Evolutionary conservation across 2,797 vertebrate species (phyloP).

Genomic region (Sebastes baramenuke): DNA sequence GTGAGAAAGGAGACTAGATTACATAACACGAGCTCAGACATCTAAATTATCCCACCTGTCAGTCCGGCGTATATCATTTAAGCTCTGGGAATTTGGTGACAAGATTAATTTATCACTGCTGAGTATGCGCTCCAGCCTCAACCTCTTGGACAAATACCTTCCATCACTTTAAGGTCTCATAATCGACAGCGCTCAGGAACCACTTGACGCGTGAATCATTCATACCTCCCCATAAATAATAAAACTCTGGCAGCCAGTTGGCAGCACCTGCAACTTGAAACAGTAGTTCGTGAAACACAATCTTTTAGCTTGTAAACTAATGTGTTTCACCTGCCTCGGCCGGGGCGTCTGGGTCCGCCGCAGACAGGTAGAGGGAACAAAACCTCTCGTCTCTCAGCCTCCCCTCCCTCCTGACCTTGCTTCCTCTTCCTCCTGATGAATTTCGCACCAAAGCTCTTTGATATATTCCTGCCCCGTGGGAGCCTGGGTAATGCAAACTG

Average conservation of each 20-base stretch:
- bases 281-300: slow-evolving; percentile 77
- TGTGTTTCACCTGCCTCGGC: slow-evolving; percentile 79
- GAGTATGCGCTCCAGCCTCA: background rate
- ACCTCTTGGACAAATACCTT: slow-evolving; percentile 51
- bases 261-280: slow-evolving; percentile 80
- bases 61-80: slow-evolving; percentile 25
- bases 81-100: slow-evolving; percentile 30
- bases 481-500: slow-evolving; percentile 66
- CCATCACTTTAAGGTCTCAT: slow-evolving; percentile 62
- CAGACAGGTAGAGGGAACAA: slow-evolving; percentile 53
- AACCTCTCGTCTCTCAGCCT: slow-evolving; percentile 8
- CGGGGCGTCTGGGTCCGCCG: slow-evolving; percentile 5
- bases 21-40: slow-evolving; percentile 31
- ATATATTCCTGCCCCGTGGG: slow-evolving; percentile 65
- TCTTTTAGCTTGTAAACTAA: slow-evolving; percentile 78
- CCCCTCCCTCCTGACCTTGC: slow-evolving; percentile 35
- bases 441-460: slow-evolving; percentile 70
- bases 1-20: slow-evolving; percentile 8
- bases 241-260: slow-evolving; percentile 67
- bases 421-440: slow-evolving; percentile 61
- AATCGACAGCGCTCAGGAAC: slow-evolving; percentile 61
- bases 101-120: slow-evolving; percentile 49
- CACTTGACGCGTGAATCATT: slow-evolving; percentile 77
- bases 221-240: slow-evolving; percentile 80
- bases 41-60: slow-evolving; percentile 53